Base-by-base conservation (phyloP, 2,113 vertebrate genomes). In the Hippocampus guttulatus region DNA sequence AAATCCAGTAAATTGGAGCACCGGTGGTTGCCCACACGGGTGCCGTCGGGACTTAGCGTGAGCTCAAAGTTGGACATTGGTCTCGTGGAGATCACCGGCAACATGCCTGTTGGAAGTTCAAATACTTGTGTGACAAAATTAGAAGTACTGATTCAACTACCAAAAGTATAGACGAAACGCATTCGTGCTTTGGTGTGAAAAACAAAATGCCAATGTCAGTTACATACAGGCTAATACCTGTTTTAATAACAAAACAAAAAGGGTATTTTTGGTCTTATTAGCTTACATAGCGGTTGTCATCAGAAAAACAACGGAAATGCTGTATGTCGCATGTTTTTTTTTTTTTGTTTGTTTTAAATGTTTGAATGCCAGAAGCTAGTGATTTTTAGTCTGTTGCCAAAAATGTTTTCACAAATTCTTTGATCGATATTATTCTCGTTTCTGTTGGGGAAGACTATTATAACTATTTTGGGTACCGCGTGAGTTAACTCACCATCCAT, bases 1-100 rank as follows among this genome's bases (percentile, higher is more conserved):
- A 92, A 93, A 82, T 94, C 94, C 75, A 94, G 84, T 47, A 95
- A 88, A 81, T 93, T 95, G 78, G 94, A 95, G 83, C 93, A 94
- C 77, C 91, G 94, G 79, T 95, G 94, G 84, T 94, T 94, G 15
- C 92, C 93, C 64, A 95, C 92, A 0, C 90, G 88, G 1, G 93
- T 93, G 45, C 93, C 91, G 2, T 95, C 93, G 0, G 92, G 93
- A 75, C 93, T 95, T 67, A 95, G 91, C 0, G 88, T 94, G 68
- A 95, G 90, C 87, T 95, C 92, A 20, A 95, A 94, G 86, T 92
- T 95, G 69, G 93, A 93, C 67, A 95, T 81, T 1, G 92, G 90
- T 65, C 83, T 75, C 0, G 93, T 94, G 76, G 93, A 95, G 81
- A 94, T 92, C 51, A 94, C 93, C 1, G 93, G 94, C 52, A 95